Evolutionary conservation across 2,113 vertebrate genomes (phyloP), one percentile per base, ranked within the genome.

Genomic region (Phalacrocorax aristotelis): DNA sequence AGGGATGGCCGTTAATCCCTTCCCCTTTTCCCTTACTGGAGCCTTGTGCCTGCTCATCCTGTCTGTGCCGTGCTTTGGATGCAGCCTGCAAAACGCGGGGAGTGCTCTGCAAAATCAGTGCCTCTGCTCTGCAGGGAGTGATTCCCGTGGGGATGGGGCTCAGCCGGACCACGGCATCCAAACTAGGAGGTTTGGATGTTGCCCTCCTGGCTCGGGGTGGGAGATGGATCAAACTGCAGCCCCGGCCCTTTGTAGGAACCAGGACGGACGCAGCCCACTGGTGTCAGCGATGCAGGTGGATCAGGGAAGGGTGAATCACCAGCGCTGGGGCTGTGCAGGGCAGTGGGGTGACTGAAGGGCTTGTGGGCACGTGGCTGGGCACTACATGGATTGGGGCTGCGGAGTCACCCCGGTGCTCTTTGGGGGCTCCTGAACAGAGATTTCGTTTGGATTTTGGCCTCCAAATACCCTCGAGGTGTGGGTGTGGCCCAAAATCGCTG

Each of bases 341-440:
- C 49, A 10, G 17, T 15, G 61, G 84, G 55, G 32, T 1, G 18
- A 5, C 10, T 3, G 68, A 19, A 30, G n/a, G 64, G 29, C 13
- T 36, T 1, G 0, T 46, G 69, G 51, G 27, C 30, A 25, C 0
- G 0, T 18, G 74, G 60, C 6, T 1, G 6, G 60, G 34, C 0
- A 3, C 19, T 46, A 6, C 1, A 2, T 3, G 38, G 23, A 1
- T 1, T 4, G 30, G 44, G 38, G 17, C 23, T 4, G 3, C 0
- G 0, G 40, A n/a, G 34, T 6, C 34, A 38, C 48, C 34, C 34
- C 1, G 0, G 9, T 4, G 23, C 76, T 15, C 23, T 25, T 0
- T 44, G 26, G 8, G 64, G 71, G 15, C 10, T 46, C 34, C 77
- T 8, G 7, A 66, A 52, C 58, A 18, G 58, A 20, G 30, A 44